Conservation (phyloP, 2,113 vertebrate species). For the Paramisgurnus dabryanus region DNA sequence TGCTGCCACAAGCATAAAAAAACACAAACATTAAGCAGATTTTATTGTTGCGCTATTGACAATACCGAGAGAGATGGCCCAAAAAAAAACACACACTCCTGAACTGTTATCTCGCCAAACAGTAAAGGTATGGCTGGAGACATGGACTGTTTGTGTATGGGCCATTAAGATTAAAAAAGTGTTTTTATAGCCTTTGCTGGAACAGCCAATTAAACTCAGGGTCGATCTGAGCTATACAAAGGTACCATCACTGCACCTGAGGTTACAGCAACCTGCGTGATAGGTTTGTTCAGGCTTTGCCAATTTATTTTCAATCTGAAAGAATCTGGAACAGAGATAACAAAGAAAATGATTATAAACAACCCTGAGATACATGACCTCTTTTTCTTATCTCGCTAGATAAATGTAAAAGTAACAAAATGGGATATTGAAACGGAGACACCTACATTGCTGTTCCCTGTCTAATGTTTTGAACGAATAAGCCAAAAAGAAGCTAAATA, state of each 20-base stretch:
- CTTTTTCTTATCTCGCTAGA: constrained; percentile 1
- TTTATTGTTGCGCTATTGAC: constrained; percentile 18
- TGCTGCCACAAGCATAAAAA: constrained; percentile 13
- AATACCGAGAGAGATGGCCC: constrained; percentile 5
- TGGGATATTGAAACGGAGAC: no score
- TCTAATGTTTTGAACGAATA: no score
- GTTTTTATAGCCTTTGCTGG: constrained; percentile 58
- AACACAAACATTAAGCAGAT: constrained; percentile 12
- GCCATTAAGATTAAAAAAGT: constrained; percentile 63
- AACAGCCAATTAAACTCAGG: constrained; percentile 70
- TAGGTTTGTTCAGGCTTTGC: constrained; percentile 39
- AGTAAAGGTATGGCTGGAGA: constrained; percentile 50
- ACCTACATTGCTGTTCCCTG: no score
- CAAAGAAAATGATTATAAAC: constrained; percentile 56
- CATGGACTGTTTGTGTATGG: constrained; percentile 49
- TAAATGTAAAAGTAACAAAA: no score
- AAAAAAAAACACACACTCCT: constrained; percentile 17
- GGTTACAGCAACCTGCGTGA: constrained; percentile 41
- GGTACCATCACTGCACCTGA: constrained; percentile 48
- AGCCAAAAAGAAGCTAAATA: no score
- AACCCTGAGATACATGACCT: neutral
- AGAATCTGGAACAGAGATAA: constrained; percentile 53
- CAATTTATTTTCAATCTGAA: constrained; percentile 59
- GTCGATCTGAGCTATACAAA: constrained; percentile 59
- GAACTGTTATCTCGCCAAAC: constrained; percentile 35